A percentile compares a stretch with the other conserved stretches of the same genome.
Evolutionary conservation across 2,797 vertebrate species (phyloP).

Genomic region (Pipistrellus pygmaeus): DNA sequence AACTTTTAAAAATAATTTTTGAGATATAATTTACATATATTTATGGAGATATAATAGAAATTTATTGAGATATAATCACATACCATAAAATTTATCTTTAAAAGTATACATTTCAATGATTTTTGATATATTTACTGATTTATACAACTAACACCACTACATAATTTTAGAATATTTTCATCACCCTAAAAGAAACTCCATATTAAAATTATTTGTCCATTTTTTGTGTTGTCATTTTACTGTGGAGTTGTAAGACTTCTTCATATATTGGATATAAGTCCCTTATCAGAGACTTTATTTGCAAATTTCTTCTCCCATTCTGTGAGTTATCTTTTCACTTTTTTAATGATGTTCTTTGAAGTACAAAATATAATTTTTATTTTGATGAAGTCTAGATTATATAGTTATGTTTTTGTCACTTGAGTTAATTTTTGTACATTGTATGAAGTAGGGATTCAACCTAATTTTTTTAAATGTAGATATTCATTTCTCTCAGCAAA

Average conservation of each 20-base stretch:
- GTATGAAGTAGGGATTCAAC: background rate
- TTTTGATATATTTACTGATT: conserved; percentile 17
- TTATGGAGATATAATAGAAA: conserved; percentile 7
- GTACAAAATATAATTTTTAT: background rate
- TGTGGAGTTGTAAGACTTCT: background rate
- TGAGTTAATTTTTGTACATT: conserved; percentile 32
- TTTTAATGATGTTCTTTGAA: background rate
- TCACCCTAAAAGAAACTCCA: background rate
- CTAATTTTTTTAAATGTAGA: background rate
- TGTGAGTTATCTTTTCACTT: background rate
- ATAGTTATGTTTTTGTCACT: background rate
- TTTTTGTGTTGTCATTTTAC: background rate
- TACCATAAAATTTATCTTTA: background rate
- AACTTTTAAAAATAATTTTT: background rate
- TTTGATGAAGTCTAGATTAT: background rate
- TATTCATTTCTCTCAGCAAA: background rate
- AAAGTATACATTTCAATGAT: background rate
- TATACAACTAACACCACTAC: background rate
- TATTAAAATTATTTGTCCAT: background rate
- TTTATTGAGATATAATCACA: conserved; percentile 20
- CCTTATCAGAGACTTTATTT: background rate
- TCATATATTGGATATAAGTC: background rate
- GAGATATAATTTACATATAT: background rate
- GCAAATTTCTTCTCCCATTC: background rate
- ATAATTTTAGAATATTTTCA: conserved; percentile 47